Evolutionary conservation across 2,113 vertebrate species (phyloP), one percentile per base, ranked within the genome.

Genomic region (Tympanuchus pallidicinctus): DNA sequence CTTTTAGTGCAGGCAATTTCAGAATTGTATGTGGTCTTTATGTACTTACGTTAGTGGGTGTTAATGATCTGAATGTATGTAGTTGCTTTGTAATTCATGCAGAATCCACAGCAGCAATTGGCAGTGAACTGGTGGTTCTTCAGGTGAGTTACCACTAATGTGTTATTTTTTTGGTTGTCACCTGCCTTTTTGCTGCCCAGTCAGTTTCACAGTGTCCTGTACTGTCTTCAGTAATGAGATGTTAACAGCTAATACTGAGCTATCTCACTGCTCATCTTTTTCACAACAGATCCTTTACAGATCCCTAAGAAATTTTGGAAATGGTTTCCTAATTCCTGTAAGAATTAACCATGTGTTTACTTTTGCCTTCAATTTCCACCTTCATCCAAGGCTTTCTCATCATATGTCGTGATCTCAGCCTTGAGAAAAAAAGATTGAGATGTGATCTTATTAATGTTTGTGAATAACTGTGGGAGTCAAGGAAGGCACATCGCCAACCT

Each of bases 1-100:
- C 14, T 24, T 74, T 2, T 15, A 70, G 13, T 0, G 1, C 8
- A 60, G 34, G 13, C 1, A 1, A 56, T 84, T 80, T 79, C 5
- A 4, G 28, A 69, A 10, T 65, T 85, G 65, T 11, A n/a, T 90
- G 21, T 65, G 24, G 11, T 24, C 38, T 38, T 92, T 82, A 16
- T 48, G 5, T 47, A 9, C 28, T 78, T 72, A 66, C 3, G 6
- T n/a, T 4, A 48, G 8, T 52, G 86, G 21, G 30, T 82, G n/a
- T 82, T 42, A 0, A 9, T 82, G 43, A 9, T 61, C 34, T 69
- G 54, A 82, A 1, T 56, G 66, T 52, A 36, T 78, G 11, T 13
- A 18, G 8, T 43, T 69, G 75, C 63, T 82, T 69, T 2, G 1
- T 40, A 25, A 75, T 61, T 75, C 22, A 47, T 34, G 38, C 52